Conservation (phyloP, 2,797 vertebrate genomes). For the Centroberyx gerrardi region DNA sequence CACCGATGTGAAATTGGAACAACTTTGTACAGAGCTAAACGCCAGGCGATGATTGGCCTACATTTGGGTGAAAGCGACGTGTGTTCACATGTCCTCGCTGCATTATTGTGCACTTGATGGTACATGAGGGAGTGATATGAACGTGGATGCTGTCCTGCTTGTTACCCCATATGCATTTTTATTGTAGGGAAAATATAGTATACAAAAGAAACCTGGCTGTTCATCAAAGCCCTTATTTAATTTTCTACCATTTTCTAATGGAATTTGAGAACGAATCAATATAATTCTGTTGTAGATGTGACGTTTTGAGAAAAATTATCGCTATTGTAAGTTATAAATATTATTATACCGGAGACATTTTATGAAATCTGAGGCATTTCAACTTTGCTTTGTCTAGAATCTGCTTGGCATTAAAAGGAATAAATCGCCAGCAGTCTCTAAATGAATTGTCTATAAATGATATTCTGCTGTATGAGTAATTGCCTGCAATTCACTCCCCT, state of each 20-base stretch:
- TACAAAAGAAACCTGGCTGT: neutral
- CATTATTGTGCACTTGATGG: constrained; percentile 10
- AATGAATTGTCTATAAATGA: constrained; percentile 81
- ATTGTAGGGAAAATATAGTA: neutral
- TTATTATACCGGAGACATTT: constrained; percentile 30
- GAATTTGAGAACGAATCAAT: neutral
- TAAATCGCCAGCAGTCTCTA: constrained; percentile 69
- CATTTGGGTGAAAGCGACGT: constrained; percentile 50
- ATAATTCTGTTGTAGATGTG: neutral
- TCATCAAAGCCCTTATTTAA: neutral
- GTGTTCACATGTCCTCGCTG: constrained; percentile 45
- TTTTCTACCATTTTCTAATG: neutral
- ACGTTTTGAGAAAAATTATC: neutral
- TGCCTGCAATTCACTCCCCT: constrained; percentile 84
- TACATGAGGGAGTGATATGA: neutral
- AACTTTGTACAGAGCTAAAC: constrained; percentile 66
- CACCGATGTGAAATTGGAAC: constrained; percentile 64
- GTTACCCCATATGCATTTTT: neutral
- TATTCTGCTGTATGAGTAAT: constrained; percentile 82
- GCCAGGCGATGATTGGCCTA: constrained; percentile 52
- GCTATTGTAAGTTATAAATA: constrained; percentile 21
- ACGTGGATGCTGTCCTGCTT: neutral
- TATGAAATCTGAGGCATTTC: constrained; percentile 36
- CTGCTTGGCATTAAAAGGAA: constrained; percentile 49
- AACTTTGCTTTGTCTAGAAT: constrained; percentile 39